Evolutionary conservation across 2,888 invertebrate genomes (phyloP).

Genomic region (Monoplex corrugatus): DNA sequence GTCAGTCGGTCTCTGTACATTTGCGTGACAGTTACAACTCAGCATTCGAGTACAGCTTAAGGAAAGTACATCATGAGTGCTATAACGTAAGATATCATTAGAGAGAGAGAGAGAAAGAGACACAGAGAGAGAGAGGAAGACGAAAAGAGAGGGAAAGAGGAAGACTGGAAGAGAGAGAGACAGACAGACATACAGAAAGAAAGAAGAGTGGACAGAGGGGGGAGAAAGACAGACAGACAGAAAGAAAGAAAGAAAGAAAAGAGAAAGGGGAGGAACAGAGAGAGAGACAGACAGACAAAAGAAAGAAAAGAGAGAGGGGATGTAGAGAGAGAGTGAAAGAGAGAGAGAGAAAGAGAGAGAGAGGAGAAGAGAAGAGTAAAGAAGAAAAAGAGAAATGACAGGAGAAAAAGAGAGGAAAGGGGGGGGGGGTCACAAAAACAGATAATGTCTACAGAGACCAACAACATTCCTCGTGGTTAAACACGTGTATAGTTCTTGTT

Average conservation of each 20-base stretch:
- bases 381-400: neutral
- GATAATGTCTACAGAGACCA: no score
- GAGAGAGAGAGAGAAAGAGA: slow-evolving; percentile 15
- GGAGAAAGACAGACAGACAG: neutral
- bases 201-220: slow-evolving; percentile 1
- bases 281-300: neutral
- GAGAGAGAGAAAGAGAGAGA: neutral
- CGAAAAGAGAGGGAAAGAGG: slow-evolving; percentile 8
- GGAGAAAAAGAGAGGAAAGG: neutral
- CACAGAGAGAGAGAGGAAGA: neutral
- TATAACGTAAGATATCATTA: no score
- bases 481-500: no score
- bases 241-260: neutral
- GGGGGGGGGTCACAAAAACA: no score
- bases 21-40: no score
- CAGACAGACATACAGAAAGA: no score
- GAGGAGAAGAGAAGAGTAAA: neutral
- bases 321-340: neutral
- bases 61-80: no score
- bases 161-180: neutral
- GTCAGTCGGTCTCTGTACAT: no score
- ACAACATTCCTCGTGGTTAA: no score
- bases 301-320: no score
- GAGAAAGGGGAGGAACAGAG: neutral
- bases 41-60: no score